Base-by-base conservation (phyloP, 1,140 invertebrate genomes). In the Drosophila teissieri region DNA sequence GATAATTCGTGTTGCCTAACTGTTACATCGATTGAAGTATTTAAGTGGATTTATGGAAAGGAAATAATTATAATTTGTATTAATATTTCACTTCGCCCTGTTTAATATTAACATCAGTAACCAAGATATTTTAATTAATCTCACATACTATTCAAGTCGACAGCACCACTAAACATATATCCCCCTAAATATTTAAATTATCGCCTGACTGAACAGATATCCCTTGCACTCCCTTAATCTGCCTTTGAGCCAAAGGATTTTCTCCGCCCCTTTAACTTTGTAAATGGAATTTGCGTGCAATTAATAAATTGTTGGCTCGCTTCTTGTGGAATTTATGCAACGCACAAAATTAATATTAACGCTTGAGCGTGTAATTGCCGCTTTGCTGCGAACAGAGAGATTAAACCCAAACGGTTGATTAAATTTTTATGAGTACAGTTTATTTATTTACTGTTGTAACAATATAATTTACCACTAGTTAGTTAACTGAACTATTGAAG, bases 351-450 rank as follows among this genome's bases (percentile, higher is more conserved):
- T 42, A 49, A 63, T 67, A 65, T 83, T 60, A 62, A 48, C 44
- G 45, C 53, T 15, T 17, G 42, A 27, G 22, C n/a, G 11, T 14
- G 15, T 68, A 65, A 65, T 48, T 37, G 42, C 10, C 48, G 19
- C 51, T 40, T 11, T 11, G 42, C 46, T 37, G 52, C 34, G 34
- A 37, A 58, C 34, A 73, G 39, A 17, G 73, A 40, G 42, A 65
- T 67, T 65, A 65, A 67, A 44, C 56, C 40, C 40, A 65, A 67
- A 36, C 53, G 52, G 49, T 74, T 80, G 72, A 80, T 80, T 80
- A 63, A 84, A 84, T 67, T 75, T 78, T 62, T 40, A 81, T 72
- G 46, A 22, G 36, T 46, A 34, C 34, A 46, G 36, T 65, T 72
- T 53, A 63, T 81, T 81, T 77, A 80, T 83, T 51, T 46, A 55